Percentiles rank a stretch among this genome's conserved stretches.
Evolutionary conservation across 1,140 invertebrate genomes (phyloP).

Genomic region (Neodiprion fabricii): DNA sequence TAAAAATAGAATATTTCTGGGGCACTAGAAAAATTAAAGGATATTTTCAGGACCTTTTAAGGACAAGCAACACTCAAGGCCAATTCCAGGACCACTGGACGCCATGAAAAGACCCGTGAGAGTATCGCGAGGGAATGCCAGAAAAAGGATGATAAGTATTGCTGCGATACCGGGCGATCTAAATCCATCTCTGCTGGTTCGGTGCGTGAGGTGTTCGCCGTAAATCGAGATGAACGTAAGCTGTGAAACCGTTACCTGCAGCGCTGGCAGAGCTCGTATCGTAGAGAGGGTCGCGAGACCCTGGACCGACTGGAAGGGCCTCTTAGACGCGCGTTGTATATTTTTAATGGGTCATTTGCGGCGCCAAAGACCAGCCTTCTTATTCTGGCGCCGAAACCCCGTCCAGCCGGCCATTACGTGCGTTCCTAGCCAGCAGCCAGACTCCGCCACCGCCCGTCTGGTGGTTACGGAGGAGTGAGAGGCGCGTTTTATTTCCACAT

Average conservation of each 20-base stretch:
- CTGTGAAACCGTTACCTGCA: neutral
- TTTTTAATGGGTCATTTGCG: conserved; percentile 7
- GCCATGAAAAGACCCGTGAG: too few species aligned
- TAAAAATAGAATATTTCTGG: too few species aligned
- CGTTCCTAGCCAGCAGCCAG: neutral
- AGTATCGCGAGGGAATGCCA: too few species aligned
- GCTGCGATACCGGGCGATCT: too few species aligned
- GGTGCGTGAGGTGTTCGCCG: neutral
- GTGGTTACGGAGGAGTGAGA: neutral
- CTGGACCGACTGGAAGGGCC: neutral
- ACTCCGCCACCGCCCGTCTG: too few species aligned
- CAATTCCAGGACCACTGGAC: too few species aligned
- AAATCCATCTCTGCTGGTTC: too few species aligned
- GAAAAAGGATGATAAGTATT: too few species aligned
- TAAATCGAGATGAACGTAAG: neutral
- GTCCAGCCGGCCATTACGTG: neutral
- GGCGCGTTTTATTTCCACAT: neutral
- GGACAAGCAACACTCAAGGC: too few species aligned
- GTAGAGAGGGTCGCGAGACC: neutral
- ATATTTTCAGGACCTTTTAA: too few species aligned
- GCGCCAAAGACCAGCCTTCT: neutral
- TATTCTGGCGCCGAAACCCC: conserved; percentile 1
- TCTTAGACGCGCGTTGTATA: neutral
- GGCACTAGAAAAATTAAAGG: too few species aligned
- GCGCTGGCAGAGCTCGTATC: neutral